Evolutionary conservation across 30 jellyfish, hydroid and myxozoan genomes (phyloP).

Genomic region (Cassiopea xamachana): DNA sequence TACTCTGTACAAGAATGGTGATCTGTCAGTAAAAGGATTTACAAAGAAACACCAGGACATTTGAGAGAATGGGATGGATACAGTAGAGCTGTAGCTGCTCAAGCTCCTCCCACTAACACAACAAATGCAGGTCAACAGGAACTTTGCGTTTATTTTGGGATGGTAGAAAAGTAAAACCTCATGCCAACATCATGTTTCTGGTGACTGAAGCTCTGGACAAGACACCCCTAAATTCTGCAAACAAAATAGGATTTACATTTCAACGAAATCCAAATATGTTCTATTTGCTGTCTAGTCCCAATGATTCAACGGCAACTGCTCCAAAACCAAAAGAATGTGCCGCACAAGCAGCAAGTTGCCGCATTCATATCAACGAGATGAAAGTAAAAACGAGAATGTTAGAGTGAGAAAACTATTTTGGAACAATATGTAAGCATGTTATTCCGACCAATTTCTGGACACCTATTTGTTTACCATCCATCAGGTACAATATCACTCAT

Average conservation of each 20-base stretch:
- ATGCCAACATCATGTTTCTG: not conserved
- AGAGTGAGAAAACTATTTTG: not conserved
- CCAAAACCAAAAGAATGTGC: not conserved
- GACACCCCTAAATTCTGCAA: slow-evolving; percentile 2
- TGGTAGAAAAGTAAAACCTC: not conserved
- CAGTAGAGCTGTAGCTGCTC: not conserved
- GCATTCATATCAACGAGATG: not conserved
- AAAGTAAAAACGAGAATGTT: not conserved
- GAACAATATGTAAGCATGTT: not conserved
- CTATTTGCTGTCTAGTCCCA: not conserved
- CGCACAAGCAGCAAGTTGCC: not conserved
- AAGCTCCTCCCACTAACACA: not conserved
- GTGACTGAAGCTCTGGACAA: not conserved
- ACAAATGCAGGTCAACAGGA: not conserved
- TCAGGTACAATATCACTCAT: not conserved
- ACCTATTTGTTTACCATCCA: not conserved
- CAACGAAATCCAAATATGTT: not conserved
- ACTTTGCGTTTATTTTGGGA: not conserved
- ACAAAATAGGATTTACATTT: not conserved
- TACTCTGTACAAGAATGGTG: not conserved
- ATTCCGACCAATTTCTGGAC: not conserved
- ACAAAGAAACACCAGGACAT: not conserved
- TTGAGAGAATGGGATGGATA: slow-evolving; percentile 3
- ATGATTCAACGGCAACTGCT: not conserved
- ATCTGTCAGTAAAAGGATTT: not conserved